A percentile compares a stretch with the other conserved stretches of the same genome.
phyloP scores from a whole-genome alignment of 2,888 invertebrate genomes.

The Coremacera marginata region DNA sequence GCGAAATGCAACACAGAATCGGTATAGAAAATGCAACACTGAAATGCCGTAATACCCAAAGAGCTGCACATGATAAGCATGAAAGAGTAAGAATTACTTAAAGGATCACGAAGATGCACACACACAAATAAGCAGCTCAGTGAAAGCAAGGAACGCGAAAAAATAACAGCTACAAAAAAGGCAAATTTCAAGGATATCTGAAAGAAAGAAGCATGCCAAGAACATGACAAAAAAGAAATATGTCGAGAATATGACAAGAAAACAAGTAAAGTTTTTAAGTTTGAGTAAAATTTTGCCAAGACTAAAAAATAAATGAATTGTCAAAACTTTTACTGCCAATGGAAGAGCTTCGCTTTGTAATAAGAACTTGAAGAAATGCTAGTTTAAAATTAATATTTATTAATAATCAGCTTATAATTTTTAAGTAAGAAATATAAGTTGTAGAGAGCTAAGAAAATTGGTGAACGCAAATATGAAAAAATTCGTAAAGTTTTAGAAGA shows the following conservation, averaged over 20 bases:
- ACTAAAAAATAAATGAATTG: neutral
- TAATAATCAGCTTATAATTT: too few species aligned
- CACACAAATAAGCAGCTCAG: too few species aligned
- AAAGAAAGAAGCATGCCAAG: neutral
- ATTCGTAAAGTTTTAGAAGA: too few species aligned
- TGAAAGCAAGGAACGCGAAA: neutral
- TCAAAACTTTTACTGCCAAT: neutral
- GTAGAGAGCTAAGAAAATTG: too few species aligned
- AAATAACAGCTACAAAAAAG: neutral
- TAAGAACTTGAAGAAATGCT: too few species aligned
- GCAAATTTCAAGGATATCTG: slow-evolving; percentile 2
- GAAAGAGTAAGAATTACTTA: slow-evolving; percentile 9
- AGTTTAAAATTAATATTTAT: too few species aligned
- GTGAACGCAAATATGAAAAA: too few species aligned
- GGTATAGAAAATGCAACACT: neutral
- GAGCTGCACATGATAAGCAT: slow-evolving; percentile 16
- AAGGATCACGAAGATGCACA: neutral
- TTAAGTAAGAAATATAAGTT: too few species aligned
- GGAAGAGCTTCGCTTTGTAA: neutral
- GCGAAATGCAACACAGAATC: neutral
- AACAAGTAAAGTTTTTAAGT: neutral
- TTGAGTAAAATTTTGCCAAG: neutral
- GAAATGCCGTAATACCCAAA: slow-evolving; percentile 4
- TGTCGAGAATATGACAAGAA: neutral
- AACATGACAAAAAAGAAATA: neutral